Base-by-base conservation (phyloP, 2,797 vertebrate species). In the Hipposideros larvatus region DNA sequence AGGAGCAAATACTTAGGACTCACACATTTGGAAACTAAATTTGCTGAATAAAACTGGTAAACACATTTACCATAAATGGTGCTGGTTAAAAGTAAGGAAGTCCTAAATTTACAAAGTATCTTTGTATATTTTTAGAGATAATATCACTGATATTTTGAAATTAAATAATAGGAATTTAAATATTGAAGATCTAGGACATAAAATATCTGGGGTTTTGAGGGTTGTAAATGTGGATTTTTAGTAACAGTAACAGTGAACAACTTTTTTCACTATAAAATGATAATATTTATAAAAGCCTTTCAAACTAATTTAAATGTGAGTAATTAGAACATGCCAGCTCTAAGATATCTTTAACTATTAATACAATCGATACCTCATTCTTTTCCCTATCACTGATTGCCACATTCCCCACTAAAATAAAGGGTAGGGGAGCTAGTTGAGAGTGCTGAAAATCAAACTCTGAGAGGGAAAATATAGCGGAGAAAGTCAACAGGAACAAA, bases 211-310 rank as follows among this genome's bases (percentile, higher is more conserved):
- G 13, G n/a, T 70, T 90, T 18, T 75, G 28, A 84, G 63, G 41
- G 22, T 63, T 70, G 74, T 28, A 88, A 73, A 46, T 22, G 6
- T 78, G n/a, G 16, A 57, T 22, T 87, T 91, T 88, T 34, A 95
- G 22, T 77, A 90, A 59, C 26, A 88, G 9, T 43, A 93, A 70
- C 14, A 74, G 66, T 71, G 7, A 80, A 75, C 4, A 95, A 28
- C 21, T 91, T 57, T 96, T 96, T 78, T 87, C 34, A 80, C 87
- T 65, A 92, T 73, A 84, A 86, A 97, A 94, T 48, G 43, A n/a
- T 46, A 94, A 73, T 41, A 90, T 87, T 96, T 96, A 46, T 68
- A 80, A 97, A 95, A 97, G 68, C 66, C 59, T 73, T 85, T 84
- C 31, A 73, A 92, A 70, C 28, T 53, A 78, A 71, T 10, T 41